Conservation (phyloP, 2,113 vertebrate species). For the Pimephales promelas region DNA sequence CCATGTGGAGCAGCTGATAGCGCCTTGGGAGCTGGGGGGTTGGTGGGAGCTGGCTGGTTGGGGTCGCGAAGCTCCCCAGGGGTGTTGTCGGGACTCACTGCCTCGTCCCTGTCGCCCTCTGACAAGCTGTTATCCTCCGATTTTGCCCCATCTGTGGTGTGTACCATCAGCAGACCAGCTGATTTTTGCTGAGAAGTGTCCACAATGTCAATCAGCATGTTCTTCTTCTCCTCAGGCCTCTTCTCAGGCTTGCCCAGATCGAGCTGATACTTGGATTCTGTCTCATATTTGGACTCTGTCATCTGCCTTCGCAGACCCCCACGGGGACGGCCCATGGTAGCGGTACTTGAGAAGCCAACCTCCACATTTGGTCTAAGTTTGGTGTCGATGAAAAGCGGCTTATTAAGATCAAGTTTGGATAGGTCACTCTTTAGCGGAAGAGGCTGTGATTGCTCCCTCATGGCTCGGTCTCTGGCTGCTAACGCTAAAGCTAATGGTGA, state of each 20-base stretch:
- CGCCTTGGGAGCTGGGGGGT: conserved; percentile 65
- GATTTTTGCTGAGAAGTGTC: conserved; percentile 87
- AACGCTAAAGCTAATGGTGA: conserved; percentile 86
- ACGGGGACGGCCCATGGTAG: conserved; percentile 72
- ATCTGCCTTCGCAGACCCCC: conserved; percentile 82
- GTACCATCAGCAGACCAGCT: conserved; percentile 87
- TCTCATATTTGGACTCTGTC: conserved; percentile 70
- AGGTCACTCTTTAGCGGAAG: conserved; percentile 78
- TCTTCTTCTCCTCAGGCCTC: conserved; percentile 79
- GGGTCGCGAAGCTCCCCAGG: conserved; percentile 69
- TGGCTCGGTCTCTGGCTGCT: conserved; percentile 85
- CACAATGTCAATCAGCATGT: conserved; percentile 80
- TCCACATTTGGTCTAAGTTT: conserved; percentile 82
- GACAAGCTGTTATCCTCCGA: conserved; percentile 67
- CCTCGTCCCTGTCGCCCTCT: conserved; percentile 71
- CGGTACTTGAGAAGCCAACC: conserved; percentile 73
- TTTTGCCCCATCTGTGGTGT: conserved; percentile 76
- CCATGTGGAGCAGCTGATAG: conserved; percentile 67
- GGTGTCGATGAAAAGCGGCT: conserved; percentile 88
- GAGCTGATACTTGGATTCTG: conserved; percentile 81
- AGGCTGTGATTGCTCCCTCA: conserved; percentile 83
- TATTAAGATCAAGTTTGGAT: conserved; percentile 86
- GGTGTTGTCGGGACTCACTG: conserved; percentile 63
- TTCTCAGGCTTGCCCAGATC: conserved; percentile 74
- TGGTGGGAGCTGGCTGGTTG: conserved; percentile 67